These are phyloP conservation scores for Zeuzera pyrina DNA, from an alignment of 2,888 invertebrate species.

Conservation along the genomic window DNA sequence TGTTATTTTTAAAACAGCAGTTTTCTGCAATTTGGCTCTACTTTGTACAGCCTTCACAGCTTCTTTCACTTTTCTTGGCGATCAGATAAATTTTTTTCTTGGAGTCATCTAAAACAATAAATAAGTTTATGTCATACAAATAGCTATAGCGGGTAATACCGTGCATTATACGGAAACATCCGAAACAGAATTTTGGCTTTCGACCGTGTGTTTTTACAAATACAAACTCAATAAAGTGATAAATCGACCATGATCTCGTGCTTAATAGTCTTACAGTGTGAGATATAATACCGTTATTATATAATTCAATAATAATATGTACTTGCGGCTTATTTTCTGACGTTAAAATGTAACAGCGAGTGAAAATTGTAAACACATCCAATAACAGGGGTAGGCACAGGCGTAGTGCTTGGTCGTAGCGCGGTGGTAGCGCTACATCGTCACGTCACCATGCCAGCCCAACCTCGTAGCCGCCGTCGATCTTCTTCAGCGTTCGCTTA, in stretches of 20 bases:
- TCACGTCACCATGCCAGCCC: too few relatives aligned
- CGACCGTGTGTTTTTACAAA: background rate
- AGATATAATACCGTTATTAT: background rate
- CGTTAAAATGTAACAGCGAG: background rate
- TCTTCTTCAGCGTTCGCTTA: too few relatives aligned
- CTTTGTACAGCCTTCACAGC: background rate
- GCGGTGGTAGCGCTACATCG: too few relatives aligned
- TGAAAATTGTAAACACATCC: too few relatives aligned
- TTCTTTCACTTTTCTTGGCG: background rate
- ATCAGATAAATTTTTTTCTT: conserved; percentile 2
- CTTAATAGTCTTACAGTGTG: background rate
- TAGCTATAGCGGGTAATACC: conserved; percentile 1
- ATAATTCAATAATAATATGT: conserved; percentile 1
- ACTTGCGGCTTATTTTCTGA: conserved; percentile 1
- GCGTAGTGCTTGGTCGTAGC: too few relatives aligned
- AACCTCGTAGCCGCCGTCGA: too few relatives aligned
- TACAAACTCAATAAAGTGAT: background rate
- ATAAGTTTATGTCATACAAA: background rate
- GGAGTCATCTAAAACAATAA: conserved; percentile 1
- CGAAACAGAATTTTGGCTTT: conserved; percentile 2
- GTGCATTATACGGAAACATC: background rate
- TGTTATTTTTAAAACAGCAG: background rate
- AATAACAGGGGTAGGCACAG: too few relatives aligned
- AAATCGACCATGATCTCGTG: background rate
- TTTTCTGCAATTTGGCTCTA: background rate